These are phyloP conservation scores for Mythimna impura DNA, from an alignment of 2,888 invertebrate species.

Conservation along the genomic window DNA sequence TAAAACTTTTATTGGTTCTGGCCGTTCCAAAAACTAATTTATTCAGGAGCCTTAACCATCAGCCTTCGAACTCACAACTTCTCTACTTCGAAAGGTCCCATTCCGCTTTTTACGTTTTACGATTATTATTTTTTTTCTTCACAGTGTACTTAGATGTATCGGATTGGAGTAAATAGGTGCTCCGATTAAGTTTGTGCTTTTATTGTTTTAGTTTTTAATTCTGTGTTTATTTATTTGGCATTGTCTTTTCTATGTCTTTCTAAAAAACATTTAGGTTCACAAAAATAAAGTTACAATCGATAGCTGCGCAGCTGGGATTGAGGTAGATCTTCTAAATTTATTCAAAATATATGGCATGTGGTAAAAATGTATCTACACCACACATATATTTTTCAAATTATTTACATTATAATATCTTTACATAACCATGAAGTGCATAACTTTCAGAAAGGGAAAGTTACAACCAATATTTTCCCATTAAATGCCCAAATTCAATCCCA, in stretches of 20 bases:
- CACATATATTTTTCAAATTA: not conserved
- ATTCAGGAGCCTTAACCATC: slow-evolving; percentile 84
- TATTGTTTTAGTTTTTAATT: slow-evolving; percentile 52
- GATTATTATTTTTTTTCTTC: slow-evolving; percentile 63
- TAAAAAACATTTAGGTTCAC: not conserved
- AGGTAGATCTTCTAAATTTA: too few species aligned
- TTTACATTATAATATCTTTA: not conserved
- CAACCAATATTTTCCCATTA: slow-evolving; percentile 24
- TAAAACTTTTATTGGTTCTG: slow-evolving; percentile 89
- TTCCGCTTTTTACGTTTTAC: slow-evolving; percentile 81
- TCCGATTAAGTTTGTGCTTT: slow-evolving; percentile 54
- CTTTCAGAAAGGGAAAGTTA: slow-evolving; percentile 23
- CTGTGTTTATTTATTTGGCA: slow-evolving; percentile 29
- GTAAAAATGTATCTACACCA: not conserved
- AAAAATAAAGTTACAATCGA: not conserved
- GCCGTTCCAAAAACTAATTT: slow-evolving; percentile 89
- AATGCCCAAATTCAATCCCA: slow-evolving; percentile 40
- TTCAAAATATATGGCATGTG: too few species aligned
- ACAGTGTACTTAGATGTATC: slow-evolving; percentile 67
- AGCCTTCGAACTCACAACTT: slow-evolving; percentile 83
- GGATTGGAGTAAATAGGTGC: slow-evolving; percentile 55
- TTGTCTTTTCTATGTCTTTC: slow-evolving; percentile 28
- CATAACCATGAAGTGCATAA: not conserved
- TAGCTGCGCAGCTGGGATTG: not conserved
- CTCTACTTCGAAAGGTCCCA: slow-evolving; percentile 78